Conservation (phyloP, 2,113 vertebrate genomes). For the Symphodus melops region DNA sequence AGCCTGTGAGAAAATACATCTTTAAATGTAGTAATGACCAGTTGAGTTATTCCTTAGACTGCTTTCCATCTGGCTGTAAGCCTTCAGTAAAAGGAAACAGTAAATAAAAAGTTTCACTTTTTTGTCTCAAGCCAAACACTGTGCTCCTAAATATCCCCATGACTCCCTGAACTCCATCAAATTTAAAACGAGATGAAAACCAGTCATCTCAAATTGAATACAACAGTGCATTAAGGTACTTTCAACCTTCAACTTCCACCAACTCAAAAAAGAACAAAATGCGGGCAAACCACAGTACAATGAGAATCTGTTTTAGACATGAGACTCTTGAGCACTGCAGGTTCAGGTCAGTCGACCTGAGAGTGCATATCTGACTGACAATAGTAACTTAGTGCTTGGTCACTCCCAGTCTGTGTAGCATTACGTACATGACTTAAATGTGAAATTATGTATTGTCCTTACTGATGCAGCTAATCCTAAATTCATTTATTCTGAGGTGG, state of each 20-base stretch:
- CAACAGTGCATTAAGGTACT: conserved; percentile 2
- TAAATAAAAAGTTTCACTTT: too few species aligned
- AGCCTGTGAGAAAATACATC: neutral
- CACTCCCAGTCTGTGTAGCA: conserved; percentile 29
- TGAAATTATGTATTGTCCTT: neutral
- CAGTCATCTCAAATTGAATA: neutral
- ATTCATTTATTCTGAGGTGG: conserved; percentile 18
- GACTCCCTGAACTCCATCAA: neutral
- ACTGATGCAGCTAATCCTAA: neutral
- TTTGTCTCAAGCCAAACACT: neutral
- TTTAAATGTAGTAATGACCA: too few species aligned
- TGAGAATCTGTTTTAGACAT: neutral
- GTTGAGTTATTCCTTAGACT: neutral
- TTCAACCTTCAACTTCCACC: neutral
- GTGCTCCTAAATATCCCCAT: neutral
- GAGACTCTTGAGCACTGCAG: neutral
- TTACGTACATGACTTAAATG: neutral
- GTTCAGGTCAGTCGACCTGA: too few species aligned
- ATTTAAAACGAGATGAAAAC: neutral
- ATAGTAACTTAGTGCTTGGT: neutral
- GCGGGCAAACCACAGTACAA: too few species aligned
- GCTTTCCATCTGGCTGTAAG: neutral
- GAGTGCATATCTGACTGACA: neutral
- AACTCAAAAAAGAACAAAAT: neutral
- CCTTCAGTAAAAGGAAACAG: neutral